Evolutionary conservation across 1,140 invertebrate species (phyloP), one percentile per base, ranked within the genome.

Genomic region (Trichomalopsis sarcophagae): DNA sequence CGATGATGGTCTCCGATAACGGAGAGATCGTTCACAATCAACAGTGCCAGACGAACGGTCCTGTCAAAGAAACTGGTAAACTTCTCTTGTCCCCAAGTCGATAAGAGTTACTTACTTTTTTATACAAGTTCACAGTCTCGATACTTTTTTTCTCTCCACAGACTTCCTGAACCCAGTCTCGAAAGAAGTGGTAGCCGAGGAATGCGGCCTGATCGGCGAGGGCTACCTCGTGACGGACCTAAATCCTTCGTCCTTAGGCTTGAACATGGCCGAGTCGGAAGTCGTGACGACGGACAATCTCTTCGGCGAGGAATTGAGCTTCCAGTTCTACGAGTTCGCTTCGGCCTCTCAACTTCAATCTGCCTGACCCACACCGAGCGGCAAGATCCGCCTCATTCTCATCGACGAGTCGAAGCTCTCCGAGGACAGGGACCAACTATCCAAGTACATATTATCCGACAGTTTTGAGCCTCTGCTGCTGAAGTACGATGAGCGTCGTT

Each of bases 131-230:
- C n/a, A 11, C 5, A 66, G 14, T 36, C 14, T 66, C 9, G 4
- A 66, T 66, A 66, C 14, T 7, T n/a, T 2, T 27, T 27, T n/a
- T n/a, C 13, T 14, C n/a, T 66, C 75, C 91, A 90, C 89, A 95
- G 95, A 94, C 88, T 95, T 95, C 86, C 89, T 95, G 44, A 94
- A 94, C 88, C 94, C 94, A 78, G 93, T 95, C 13, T 93, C 94
- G 2, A 94, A 94, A 88, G 93, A 95, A 87, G 92, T 94, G 44
- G 92, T 95, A 0, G 94, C 94, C 2, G 93, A 94, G 86, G 95
- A 95, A 88, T 95, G 94, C 84, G 95, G 95, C 13, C 88, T 94
- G 1, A 90, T 93, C 7, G 91, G 91, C 7, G 94, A 93, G 74
- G 92, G 94, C 69, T 94, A 94, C 86, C 87, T 95, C 9, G 94